phyloP scores from a whole-genome alignment of 2,113 vertebrate genomes.

The Xenotilapia leptura region DNA sequence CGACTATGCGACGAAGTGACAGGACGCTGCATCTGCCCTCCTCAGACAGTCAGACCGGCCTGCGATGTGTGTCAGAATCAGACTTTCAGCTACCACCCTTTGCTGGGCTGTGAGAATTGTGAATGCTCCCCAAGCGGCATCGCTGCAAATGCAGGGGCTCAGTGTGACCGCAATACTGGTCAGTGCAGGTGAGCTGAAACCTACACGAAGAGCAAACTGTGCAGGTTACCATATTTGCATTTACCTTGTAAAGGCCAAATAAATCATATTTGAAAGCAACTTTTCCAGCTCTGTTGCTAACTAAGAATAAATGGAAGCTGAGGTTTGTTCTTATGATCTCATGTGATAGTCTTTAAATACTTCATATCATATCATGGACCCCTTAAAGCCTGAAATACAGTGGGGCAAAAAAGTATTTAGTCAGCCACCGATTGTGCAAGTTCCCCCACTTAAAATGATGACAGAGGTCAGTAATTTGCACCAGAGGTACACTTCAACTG shows the following conservation, averaged over 20 bases:
- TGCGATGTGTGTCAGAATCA: slow-evolving; percentile 78
- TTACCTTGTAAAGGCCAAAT: not conserved
- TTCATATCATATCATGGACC: not conserved
- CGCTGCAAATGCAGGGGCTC: not conserved
- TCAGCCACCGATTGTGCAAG: too few relatives aligned
- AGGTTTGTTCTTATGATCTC: not conserved
- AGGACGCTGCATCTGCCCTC: slow-evolving; percentile 86
- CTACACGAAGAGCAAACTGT: not conserved
- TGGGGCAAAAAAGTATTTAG: too few relatives aligned
- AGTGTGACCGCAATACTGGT: slow-evolving; percentile 77
- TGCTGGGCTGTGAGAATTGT: slow-evolving; percentile 83
- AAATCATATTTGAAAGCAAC: not conserved
- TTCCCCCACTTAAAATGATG: too few relatives aligned
- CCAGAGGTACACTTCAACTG: too few relatives aligned
- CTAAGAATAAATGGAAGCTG: not conserved
- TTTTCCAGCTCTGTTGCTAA: not conserved
- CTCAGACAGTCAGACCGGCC: slow-evolving; percentile 76
- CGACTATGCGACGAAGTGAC: slow-evolving; percentile 83
- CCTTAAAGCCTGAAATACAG: not conserved
- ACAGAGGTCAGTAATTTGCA: too few relatives aligned
- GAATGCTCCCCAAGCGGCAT: slow-evolving; percentile 80
- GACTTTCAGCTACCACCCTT: slow-evolving; percentile 84
- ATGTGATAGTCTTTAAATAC: not conserved
- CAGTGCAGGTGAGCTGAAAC: slow-evolving; percentile 83
- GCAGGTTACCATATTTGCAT: not conserved